Conservation (phyloP, 2,113 vertebrate species). For the Petrocephalus zakoni region DNA sequence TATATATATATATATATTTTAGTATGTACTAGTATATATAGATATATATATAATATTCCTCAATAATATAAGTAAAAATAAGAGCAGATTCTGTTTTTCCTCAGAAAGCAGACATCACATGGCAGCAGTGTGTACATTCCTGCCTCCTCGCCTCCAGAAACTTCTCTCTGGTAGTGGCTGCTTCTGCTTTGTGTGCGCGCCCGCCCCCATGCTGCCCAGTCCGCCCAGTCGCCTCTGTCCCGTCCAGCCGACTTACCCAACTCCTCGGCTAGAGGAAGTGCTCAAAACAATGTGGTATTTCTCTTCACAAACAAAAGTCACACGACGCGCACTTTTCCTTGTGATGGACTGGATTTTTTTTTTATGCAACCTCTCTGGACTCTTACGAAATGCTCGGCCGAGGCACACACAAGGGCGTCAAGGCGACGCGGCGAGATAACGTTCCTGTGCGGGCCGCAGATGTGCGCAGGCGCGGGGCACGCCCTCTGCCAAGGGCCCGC, state of each 20-base stretch:
- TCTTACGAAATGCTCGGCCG: constrained; percentile 46
- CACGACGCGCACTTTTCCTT: constrained; percentile 44
- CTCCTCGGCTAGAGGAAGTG: constrained; percentile 11
- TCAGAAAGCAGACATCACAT: background rate
- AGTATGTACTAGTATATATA: too few relatives aligned
- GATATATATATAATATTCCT: background rate
- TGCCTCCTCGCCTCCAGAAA: background rate
- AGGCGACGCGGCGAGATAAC: constrained; percentile 27
- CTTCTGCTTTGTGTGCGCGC: constrained; percentile 36
- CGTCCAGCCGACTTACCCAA: constrained; percentile 24
- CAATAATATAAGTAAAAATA: background rate
- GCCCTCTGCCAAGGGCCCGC: background rate
- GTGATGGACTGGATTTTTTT: constrained; percentile 34
- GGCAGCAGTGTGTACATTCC: background rate
- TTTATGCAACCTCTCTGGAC: constrained; percentile 12
- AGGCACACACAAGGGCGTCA: constrained; percentile 6
- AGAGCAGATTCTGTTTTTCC: background rate
- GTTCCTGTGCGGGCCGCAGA: constrained; percentile 28
- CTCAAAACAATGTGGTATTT: constrained; percentile 14
- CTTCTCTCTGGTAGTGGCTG: constrained; percentile 8
- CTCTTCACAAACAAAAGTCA: constrained; percentile 44
- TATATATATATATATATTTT: background rate
- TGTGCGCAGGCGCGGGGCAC: background rate
- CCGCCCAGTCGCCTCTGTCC: background rate
- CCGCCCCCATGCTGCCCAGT: background rate